A percentile compares a stretch with the other conserved stretches of the same genome.
Conservation (phyloP, 2,113 vertebrate species). For the Calidris pugnax region DNA sequence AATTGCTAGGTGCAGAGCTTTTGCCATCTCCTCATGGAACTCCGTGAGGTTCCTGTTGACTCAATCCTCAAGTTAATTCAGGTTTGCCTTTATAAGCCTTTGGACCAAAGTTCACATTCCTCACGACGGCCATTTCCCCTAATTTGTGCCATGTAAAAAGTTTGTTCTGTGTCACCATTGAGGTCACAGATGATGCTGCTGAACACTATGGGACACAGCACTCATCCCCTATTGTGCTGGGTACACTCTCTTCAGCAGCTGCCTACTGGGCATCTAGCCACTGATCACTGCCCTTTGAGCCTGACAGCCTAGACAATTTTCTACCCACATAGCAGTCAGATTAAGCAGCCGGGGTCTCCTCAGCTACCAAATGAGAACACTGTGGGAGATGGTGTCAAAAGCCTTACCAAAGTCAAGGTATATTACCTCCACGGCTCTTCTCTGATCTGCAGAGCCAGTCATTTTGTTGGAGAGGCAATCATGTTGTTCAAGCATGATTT, state of each 20-base stretch:
- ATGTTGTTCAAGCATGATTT: constrained; percentile 53
- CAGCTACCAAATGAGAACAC: constrained; percentile 38
- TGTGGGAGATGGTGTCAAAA: constrained; percentile 37
- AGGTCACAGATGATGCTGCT: background rate
- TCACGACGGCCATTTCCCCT: background rate
- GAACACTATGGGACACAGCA: background rate
- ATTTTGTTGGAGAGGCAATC: constrained; percentile 40
- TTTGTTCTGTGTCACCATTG: background rate
- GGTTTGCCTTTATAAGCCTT: background rate
- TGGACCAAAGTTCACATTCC: background rate
- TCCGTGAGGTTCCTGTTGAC: background rate
- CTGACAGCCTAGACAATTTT: background rate
- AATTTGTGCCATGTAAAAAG: background rate
- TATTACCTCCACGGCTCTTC: constrained; percentile 1
- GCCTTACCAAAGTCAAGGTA: constrained; percentile 57
- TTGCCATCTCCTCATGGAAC: background rate
- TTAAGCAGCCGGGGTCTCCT: background rate
- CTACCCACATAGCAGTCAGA: background rate
- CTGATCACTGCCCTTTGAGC: background rate
- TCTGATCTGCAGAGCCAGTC: constrained; percentile 22
- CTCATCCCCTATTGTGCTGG: fast-evolving
- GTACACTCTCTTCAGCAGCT: background rate
- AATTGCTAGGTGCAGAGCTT: background rate
- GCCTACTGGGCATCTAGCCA: background rate
- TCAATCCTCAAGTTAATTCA: background rate